A percentile compares a stretch with the other conserved stretches of the same genome.
Evolutionary conservation across 2,797 vertebrate genomes (phyloP).

Genomic region (Poeciliopsis turneri): DNA sequence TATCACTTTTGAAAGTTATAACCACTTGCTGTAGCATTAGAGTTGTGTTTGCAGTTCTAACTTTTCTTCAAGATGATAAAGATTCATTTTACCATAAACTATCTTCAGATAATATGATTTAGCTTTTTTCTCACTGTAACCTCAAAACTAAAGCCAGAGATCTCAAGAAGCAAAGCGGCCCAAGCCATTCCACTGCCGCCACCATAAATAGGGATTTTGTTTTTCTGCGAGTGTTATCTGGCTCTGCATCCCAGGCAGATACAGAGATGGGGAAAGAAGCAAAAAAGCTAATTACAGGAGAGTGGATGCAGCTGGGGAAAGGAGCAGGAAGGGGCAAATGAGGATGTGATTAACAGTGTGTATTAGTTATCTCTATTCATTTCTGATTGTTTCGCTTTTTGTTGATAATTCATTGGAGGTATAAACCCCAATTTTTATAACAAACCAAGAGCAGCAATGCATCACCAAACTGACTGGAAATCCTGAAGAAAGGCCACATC

Average conservation of each 20-base stretch:
- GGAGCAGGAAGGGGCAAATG: too few relatives aligned
- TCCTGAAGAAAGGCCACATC: conserved; percentile 10
- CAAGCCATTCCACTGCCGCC: not conserved
- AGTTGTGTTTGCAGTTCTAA: not conserved
- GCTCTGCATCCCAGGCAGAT: too few relatives aligned
- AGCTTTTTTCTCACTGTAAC: not conserved
- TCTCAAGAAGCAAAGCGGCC: not conserved
- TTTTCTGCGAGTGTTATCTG: not conserved
- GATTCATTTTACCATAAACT: not conserved
- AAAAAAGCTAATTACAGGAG: too few relatives aligned
- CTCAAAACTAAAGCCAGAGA: not conserved
- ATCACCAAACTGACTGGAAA: not conserved
- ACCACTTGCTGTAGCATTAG: not conserved
- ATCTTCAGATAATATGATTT: not conserved
- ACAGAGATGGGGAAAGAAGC: too few relatives aligned
- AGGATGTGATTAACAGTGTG: too few relatives aligned
- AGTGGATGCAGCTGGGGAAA: too few relatives aligned
- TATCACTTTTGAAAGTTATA: not conserved
- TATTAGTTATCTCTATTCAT: not conserved
- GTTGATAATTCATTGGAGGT: not conserved
- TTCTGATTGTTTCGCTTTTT: not conserved
- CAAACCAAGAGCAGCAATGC: not conserved
- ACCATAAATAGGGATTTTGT: not conserved
- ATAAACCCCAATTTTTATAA: not conserved
- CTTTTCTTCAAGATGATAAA: not conserved